Evolutionary conservation across 1,140 invertebrate species (phyloP), one percentile per base, ranked within the genome.

Genomic region (Temnothorax longispinosus): DNA sequence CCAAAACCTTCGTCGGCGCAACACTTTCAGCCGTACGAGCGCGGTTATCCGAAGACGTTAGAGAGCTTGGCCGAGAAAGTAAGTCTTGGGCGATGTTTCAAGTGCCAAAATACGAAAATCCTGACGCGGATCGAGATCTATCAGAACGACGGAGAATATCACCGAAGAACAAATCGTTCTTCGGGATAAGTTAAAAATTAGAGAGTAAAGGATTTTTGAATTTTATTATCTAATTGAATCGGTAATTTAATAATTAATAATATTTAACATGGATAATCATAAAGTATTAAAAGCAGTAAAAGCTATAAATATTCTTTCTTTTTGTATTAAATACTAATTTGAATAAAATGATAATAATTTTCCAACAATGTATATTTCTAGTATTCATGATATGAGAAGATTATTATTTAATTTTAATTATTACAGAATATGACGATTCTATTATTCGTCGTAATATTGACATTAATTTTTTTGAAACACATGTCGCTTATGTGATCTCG

Each of bases 61-160:
- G 98, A 99, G 93, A 98, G 98, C 92, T 96, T 99, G 3, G 98
- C 98, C 0, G 98, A 99, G 94, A 98, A 98, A 96, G 97, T 95
- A 93, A 95, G 94, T 90, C 21, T 21, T 8, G n/a, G 56, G 35
- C 13, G 11, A 35, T 65, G 4, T 32, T 10, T 18, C 52, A 69
- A 38, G 27, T 21, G 44, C 13, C 80, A 75, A 50, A 69, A 81
- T 81, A 85, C 21, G 21, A 3, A 35, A 67, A 65, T 87, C 38
- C 69, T 38, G 35, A 89, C 58, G 76, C 81, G 77, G 67, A 58
- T 90, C 50, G 88, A 90, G 88, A 69, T 86, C n/a, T 65, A 88
- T 47, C 54, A 15, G 2, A 85, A 44, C 7, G 58, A 52, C 47
- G 18, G 21, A 78, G 3, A 52, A 41, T 35, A 13, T 72, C 4